Conservation (phyloP, 2,797 vertebrate species). For the Anniella stebbinsi region DNA sequence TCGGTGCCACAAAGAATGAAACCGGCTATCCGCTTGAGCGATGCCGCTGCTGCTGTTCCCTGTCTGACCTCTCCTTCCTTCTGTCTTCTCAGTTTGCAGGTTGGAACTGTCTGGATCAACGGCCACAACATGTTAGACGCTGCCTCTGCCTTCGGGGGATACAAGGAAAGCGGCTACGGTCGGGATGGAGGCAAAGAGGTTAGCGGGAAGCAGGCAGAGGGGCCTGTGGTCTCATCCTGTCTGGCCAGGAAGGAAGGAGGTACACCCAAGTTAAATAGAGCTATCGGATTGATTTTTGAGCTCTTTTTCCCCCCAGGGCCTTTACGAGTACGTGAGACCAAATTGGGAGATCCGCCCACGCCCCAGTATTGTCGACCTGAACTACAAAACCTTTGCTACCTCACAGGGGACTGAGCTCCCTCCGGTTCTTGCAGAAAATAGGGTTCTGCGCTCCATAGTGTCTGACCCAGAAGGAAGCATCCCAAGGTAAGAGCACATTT, state of each 20-base stretch:
- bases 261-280: too few relatives aligned
- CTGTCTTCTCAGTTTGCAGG: conserved; percentile 77
- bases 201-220: conserved; percentile 11
- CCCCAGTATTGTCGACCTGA: conserved; percentile 30
- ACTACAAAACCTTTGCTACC: conserved; percentile 70
- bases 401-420: conserved; percentile 42
- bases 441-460: background rate
- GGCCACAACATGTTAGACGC: conserved; percentile 86
- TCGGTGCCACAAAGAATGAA: background rate
- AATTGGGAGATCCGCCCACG: conserved; percentile 34
- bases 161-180: conserved; percentile 87
- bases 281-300: background rate
- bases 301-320: conserved; percentile 57
- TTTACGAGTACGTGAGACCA: conserved; percentile 72
- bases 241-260: background rate
- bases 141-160: conserved; percentile 83
- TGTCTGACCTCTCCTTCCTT: background rate
- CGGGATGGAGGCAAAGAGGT: conserved; percentile 88
- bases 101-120: conserved; percentile 90
- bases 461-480: conserved; percentile 2
- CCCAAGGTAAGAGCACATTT: conserved; percentile 42
- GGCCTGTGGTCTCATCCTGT: background rate
- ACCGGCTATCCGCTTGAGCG: background rate
- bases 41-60: background rate
- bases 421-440: conserved; percentile 33